These are phyloP conservation scores for Lasioglossum villosulum DNA, from an alignment of 2,888 invertebrate genomes.

Conservation along the genomic window DNA sequence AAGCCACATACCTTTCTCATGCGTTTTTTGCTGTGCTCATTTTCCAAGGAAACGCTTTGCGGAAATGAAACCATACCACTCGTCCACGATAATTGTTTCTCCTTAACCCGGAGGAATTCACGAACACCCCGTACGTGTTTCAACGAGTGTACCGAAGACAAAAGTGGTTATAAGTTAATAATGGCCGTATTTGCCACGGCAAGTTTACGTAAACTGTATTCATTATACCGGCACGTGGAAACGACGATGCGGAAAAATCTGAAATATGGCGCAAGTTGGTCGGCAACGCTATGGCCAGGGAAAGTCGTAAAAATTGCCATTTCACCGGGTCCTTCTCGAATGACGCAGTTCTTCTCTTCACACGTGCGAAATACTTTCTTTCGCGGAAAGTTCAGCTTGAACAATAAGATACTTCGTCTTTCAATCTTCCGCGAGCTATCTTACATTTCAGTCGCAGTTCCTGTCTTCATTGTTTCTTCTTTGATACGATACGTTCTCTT, in stretches of 20 bases:
- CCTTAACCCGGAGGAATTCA: not conserved
- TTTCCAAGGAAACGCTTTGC: not conserved
- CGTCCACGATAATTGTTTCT: not conserved
- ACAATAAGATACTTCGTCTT: not conserved
- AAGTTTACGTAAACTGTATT: constrained; percentile 14
- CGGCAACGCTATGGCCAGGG: not conserved
- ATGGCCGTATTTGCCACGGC: not conserved
- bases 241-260: not conserved
- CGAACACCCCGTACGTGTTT: not conserved
- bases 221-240: not conserved
- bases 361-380: not conserved
- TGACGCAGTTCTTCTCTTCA: not conserved
- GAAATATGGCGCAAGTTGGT: not conserved
- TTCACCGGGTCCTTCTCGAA: not conserved
- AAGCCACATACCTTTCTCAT: not conserved
- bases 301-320: not conserved
- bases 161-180: constrained; percentile 11
- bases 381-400: not conserved
- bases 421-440: not conserved
- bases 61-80: not conserved
- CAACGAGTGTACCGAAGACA: not conserved
- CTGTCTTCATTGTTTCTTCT: not conserved
- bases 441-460: not conserved
- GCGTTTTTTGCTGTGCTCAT: not conserved
- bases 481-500: not conserved